Conservation (phyloP, 2,888 invertebrate species). For the Anthoptus insignis region DNA sequence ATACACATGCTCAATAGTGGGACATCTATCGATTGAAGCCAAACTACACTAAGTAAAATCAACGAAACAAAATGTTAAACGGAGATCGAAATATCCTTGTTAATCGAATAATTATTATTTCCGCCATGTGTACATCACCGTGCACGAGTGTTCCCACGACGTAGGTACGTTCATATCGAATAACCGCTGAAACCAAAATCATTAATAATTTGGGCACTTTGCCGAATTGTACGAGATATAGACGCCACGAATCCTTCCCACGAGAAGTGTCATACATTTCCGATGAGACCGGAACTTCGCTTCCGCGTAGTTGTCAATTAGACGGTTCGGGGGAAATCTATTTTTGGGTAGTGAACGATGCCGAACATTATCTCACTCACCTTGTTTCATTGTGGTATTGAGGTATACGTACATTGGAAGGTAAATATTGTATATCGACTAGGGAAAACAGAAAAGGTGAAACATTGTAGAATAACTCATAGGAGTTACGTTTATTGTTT, state of each 20-base stretch:
- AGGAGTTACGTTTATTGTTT: too few relatives aligned
- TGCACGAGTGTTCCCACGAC: too few relatives aligned
- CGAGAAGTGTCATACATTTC: constrained; percentile 38
- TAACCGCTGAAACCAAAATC: background rate
- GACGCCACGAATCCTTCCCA: constrained; percentile 33
- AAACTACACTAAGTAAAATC: too few relatives aligned
- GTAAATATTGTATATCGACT: background rate
- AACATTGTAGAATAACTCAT: too few relatives aligned
- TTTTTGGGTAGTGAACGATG: background rate
- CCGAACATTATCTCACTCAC: background rate
- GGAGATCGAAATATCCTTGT: background rate
- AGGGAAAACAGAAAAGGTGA: too few relatives aligned
- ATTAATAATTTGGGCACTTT: background rate
- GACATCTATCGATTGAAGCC: too few relatives aligned
- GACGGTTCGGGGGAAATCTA: constrained; percentile 9
- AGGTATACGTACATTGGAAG: too few relatives aligned
- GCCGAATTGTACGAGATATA: constrained; percentile 7
- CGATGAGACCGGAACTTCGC: constrained; percentile 32
- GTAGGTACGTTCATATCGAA: background rate
- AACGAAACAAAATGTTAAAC: too few relatives aligned
- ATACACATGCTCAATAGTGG: too few relatives aligned
- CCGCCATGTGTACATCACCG: too few relatives aligned
- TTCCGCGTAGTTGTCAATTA: constrained; percentile 41
- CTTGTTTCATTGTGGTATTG: background rate
- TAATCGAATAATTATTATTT: background rate